These are phyloP conservation scores for Sylvilagus floridanus DNA, from an alignment of 2,797 vertebrate species.

Conservation along the genomic window DNA sequence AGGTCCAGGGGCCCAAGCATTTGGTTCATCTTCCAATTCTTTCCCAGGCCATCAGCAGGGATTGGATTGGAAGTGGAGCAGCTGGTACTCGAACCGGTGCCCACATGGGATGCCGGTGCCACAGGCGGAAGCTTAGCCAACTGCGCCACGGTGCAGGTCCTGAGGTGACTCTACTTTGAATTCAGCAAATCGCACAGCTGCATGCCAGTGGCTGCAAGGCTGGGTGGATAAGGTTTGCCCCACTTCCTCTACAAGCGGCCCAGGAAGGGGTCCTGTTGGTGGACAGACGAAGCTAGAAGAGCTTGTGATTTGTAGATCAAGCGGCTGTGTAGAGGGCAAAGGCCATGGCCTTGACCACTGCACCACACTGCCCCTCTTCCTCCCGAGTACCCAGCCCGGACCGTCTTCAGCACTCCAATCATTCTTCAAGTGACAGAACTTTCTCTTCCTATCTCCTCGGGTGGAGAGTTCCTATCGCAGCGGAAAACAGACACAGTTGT, in stretches of 20 bases:
- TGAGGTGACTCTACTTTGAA: background rate
- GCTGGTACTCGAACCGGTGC: too few species aligned
- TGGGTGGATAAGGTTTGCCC: background rate
- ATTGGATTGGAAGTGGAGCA: too few species aligned
- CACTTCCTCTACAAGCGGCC: background rate
- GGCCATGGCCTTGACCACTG: background rate
- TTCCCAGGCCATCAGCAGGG: too few species aligned
- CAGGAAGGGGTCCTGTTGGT: background rate
- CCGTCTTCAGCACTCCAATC: background rate
- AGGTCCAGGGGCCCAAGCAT: too few species aligned
- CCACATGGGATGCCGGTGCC: too few species aligned
- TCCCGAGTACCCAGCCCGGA: background rate
- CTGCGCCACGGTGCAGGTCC: too few species aligned
- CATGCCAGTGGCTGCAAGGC: accelerated
- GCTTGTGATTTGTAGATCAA: conserved; percentile 2
- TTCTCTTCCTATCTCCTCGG: background rate
- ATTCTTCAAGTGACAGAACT: background rate
- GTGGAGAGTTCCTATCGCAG: background rate
- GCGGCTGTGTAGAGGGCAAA: background rate
- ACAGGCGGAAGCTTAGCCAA: too few species aligned
- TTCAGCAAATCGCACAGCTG: background rate
- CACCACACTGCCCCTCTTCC: background rate
- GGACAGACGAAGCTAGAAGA: background rate
- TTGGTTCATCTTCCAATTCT: too few species aligned
- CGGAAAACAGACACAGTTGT: background rate